Evolutionary conservation across 23 tunicate genomes (phyloP), one percentile per base, ranked within the genome.

Genomic region (Trididemnum miniatum): DNA sequence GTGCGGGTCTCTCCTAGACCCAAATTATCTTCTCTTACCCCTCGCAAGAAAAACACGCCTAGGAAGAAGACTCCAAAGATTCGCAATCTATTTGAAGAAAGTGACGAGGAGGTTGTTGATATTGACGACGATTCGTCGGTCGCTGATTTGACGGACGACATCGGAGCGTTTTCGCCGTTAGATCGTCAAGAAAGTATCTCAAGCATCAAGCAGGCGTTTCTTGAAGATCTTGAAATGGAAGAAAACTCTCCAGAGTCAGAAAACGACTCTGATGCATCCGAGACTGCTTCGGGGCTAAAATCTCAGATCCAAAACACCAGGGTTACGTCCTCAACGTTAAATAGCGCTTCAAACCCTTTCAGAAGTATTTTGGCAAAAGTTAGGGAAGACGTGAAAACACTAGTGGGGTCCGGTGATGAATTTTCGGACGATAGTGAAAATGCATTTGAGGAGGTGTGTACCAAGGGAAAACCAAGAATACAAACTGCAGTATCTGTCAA

Each of bases 271-370:
- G 38, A 67, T 12, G n/a, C 9, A 32, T 12, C 75, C n/a, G 18
- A 12, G 15, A n/a, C n/a, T n/a, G 38, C 5, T 15, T 62, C 67
- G 26, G 25, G 25, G 20, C 54, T 7, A 44, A 44, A 44, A 44
- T 12, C 22, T 5, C 67, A 12, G 26, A 67, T 38, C 37, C 38
- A 67, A 22, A 67, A 32, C n/a, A 30, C 75, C 7, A 20, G 38
- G 28, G 30, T 3, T 25, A 39, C 57, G 27, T 2, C 29, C 2
- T 39, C 79, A 18, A 24, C 29, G 26, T 12, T 40, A 3, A n/a
- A 20, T 24, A 73, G 79, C 59, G 79, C 20, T 27, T n/a, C 57
- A 1, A 73, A 73, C 24, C 79, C 79, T 28, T 73, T 73, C 79
- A 9, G 5, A n/a, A 26, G 59, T 15, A 73, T 73, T 38, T 9